Percentiles rank a stretch among this genome's conserved stretches.
phyloP scores from a whole-genome alignment of 2,888 invertebrate genomes.

The Eristalis tenax region DNA sequence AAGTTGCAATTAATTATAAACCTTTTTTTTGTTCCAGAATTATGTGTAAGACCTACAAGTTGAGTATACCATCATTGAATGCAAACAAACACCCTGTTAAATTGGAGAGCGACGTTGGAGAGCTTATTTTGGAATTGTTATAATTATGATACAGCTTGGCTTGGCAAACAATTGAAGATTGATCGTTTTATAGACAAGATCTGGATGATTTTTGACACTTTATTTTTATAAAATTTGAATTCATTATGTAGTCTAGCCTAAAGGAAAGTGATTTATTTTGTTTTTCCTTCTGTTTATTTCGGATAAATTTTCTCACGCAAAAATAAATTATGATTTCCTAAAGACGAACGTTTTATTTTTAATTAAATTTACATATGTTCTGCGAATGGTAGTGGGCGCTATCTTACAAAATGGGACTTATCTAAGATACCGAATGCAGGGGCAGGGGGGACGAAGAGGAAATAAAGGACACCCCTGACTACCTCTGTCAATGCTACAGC shows the following conservation, averaged over 20 bases:
- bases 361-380: too few species aligned
- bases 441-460: too few species aligned
- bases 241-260: too few species aligned
- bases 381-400: too few species aligned
- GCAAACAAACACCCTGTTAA: constrained; percentile 59
- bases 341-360: too few species aligned
- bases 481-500: too few species aligned
- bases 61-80: constrained; percentile 54
- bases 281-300: too few species aligned
- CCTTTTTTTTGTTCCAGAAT: constrained; percentile 43
- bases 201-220: not conserved
- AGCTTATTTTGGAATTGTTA: constrained; percentile 73
- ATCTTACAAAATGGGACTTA: too few species aligned
- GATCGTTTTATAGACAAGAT: not conserved
- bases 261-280: not conserved
- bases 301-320: not conserved
- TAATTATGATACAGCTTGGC: not conserved
- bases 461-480: too few species aligned
- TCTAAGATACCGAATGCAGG: too few species aligned
- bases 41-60: constrained; percentile 52
- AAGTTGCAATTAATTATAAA: not conserved
- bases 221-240: not conserved
- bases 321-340: not conserved
- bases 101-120: constrained; percentile 71
- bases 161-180: not conserved